Conservation (phyloP, 2,888 invertebrate genomes). For the Orchesella flavescens region DNA sequence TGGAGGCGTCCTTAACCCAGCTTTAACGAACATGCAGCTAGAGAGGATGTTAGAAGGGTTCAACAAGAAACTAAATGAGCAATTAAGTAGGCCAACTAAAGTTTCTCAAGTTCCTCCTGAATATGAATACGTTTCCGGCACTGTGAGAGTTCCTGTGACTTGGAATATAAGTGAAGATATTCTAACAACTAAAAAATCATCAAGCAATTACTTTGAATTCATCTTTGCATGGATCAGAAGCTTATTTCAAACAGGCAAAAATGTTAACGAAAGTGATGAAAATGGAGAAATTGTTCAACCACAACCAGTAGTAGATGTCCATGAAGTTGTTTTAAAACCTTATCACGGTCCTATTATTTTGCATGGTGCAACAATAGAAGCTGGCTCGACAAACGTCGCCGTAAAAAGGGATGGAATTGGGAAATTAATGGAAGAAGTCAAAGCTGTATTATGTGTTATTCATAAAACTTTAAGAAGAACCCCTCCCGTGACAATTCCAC, state of each 20-base stretch:
- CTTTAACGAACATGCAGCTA: background rate
- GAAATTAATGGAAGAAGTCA: slow-evolving; percentile 47
- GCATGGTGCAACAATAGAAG: slow-evolving; percentile 46
- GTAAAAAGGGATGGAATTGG: background rate
- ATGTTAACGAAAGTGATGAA: background rate
- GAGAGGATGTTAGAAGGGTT: slow-evolving; percentile 27
- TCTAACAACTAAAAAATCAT: background rate
- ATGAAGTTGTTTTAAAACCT: slow-evolving; percentile 31
- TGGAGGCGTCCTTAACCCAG: background rate
- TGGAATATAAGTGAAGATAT: background rate
- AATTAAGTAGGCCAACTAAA: slow-evolving; percentile 7
- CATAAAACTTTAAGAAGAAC: slow-evolving; percentile 13
- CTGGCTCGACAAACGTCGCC: slow-evolving; percentile 10
- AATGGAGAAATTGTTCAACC: background rate
- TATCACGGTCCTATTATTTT: slow-evolving; percentile 49
- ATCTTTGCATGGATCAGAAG: background rate
- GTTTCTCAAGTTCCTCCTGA: background rate
- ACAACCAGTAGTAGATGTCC: background rate
- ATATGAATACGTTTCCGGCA: slow-evolving; percentile 40
- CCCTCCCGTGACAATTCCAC: background rate
- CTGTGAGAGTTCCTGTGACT: slow-evolving; percentile 6
- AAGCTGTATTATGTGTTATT: slow-evolving; percentile 29
- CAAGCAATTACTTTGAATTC: background rate
- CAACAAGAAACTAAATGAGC: slow-evolving; percentile 7
- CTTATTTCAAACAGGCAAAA: background rate